phyloP scores from a whole-genome alignment of 1,140 invertebrate species.

The Lordiphosa collinella region DNA sequence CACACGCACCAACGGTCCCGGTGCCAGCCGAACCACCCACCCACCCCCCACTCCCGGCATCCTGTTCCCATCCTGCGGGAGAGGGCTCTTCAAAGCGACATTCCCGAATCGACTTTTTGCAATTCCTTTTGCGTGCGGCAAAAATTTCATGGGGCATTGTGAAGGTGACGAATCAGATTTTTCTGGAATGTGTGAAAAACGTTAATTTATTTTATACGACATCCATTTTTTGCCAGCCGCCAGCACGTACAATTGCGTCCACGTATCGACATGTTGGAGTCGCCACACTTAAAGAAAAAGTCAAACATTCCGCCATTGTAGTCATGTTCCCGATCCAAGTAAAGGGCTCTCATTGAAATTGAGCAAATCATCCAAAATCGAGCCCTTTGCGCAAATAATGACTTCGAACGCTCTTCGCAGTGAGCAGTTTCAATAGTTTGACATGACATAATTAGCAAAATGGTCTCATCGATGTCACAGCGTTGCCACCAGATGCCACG shows the following conservation, averaged over 20 bases:
- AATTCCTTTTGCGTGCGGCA: constrained; percentile 50
- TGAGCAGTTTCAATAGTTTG: background rate
- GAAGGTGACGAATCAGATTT: constrained; percentile 72
- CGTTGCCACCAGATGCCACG: no score
- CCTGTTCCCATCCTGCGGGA: constrained; percentile 1
- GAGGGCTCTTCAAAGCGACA: constrained; percentile 49
- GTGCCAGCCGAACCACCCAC: constrained; percentile 18
- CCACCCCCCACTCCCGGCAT: constrained; percentile 23
- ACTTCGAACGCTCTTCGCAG: no score
- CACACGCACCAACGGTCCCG: constrained; percentile 59
- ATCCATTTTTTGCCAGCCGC: background rate
- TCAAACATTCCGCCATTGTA: background rate
- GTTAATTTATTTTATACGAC: constrained; percentile 42
- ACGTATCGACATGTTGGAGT: constrained; percentile 3
- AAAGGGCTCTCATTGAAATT: no score
- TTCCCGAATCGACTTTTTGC: constrained; percentile 35
- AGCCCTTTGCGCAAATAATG: no score
- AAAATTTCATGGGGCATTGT: constrained; percentile 60
- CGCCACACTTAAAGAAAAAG: constrained; percentile 1
- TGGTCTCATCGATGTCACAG: no score
- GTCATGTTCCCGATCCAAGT: no score
- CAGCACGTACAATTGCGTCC: background rate
- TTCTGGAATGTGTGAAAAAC: constrained; percentile 61
- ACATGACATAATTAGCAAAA: no score
- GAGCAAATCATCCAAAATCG: no score